A percentile compares a stretch with the other conserved stretches of the same genome.
phyloP scores from a whole-genome alignment of 2,797 vertebrate genomes.

The Sparus aurata region DNA sequence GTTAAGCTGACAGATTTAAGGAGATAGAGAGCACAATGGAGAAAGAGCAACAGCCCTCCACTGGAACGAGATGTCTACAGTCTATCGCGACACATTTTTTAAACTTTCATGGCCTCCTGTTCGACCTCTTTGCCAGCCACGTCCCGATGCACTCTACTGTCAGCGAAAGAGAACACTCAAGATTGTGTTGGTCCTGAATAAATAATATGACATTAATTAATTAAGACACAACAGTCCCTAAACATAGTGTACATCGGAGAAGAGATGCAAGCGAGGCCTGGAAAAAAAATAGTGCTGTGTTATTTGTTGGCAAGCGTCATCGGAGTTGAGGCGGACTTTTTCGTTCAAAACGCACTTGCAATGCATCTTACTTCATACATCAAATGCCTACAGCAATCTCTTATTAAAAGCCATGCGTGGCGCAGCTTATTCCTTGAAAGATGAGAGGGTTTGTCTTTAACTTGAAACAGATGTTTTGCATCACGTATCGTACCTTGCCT shows the following conservation, averaged over 20 bases:
- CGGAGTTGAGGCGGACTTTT: slow-evolving; percentile 7
- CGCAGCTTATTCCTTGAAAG: slow-evolving; percentile 42
- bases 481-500: slow-evolving; percentile 85
- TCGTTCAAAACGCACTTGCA: slow-evolving; percentile 27
- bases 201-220: slow-evolving; percentile 73
- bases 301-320: slow-evolving; percentile 45
- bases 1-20: slow-evolving; percentile 72
- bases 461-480: slow-evolving; percentile 87
- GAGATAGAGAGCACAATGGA: slow-evolving; percentile 39
- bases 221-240: slow-evolving; percentile 54
- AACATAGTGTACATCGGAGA: slow-evolving; percentile 56
- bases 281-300: slow-evolving; percentile 46
- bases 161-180: slow-evolving; percentile 66
- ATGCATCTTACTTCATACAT: slow-evolving; percentile 63
- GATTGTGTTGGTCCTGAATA: slow-evolving; percentile 70
- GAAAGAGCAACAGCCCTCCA: slow-evolving; percentile 48
- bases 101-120: slow-evolving; percentile 70
- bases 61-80: slow-evolving; percentile 63
- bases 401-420: slow-evolving; percentile 53
- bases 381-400: slow-evolving; percentile 47
- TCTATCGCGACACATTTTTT: slow-evolving; percentile 62
- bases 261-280: slow-evolving; percentile 41
- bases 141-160: slow-evolving; percentile 39
- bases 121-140: slow-evolving; percentile 44
- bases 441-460: slow-evolving; percentile 49